phyloP scores from a whole-genome alignment of 2,888 invertebrate genomes.

The Acrobasis suavella region DNA sequence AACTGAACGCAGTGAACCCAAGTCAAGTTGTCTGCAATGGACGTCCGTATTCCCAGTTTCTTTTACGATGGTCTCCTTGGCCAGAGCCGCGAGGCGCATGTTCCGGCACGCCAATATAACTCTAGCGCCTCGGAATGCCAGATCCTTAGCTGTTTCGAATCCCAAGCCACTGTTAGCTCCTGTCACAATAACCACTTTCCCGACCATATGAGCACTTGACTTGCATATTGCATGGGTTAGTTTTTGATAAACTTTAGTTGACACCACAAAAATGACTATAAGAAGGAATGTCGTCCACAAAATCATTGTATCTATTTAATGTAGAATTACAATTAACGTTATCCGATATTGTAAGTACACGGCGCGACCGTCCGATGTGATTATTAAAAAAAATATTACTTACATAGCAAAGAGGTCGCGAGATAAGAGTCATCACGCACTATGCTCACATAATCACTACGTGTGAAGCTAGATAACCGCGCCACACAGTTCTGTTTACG shows the following conservation, averaged over 20 bases:
- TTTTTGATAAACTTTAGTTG: slow-evolving; percentile 68
- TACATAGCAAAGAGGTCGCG: slow-evolving; percentile 12
- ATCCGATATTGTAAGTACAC: background rate
- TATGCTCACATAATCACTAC: slow-evolving; percentile 12
- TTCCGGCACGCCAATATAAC: slow-evolving; percentile 79
- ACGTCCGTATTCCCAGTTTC: slow-evolving; percentile 63
- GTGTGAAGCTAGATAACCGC: slow-evolving; percentile 1
- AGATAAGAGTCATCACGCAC: slow-evolving; percentile 12
- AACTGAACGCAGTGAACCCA: slow-evolving; percentile 73
- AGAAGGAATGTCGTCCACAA: slow-evolving; percentile 44
- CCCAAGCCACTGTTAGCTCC: slow-evolving; percentile 79
- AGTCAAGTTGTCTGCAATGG: slow-evolving; percentile 63
- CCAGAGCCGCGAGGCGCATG: slow-evolving; percentile 58
- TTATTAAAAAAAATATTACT: slow-evolving; percentile 7
- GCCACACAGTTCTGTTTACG: background rate
- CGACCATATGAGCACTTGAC: slow-evolving; percentile 72
- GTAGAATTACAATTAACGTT: background rate
- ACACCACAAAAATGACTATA: slow-evolving; percentile 44
- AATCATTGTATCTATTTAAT: slow-evolving; percentile 42
- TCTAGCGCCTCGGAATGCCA: slow-evolving; percentile 76
- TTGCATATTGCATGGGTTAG: slow-evolving; percentile 66
- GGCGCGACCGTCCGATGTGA: background rate
- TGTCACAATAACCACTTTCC: slow-evolving; percentile 73
- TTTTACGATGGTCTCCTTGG: slow-evolving; percentile 64
- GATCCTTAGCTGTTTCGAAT: slow-evolving; percentile 75